Evolutionary conservation across 2,888 invertebrate species (phyloP).

Genomic region (Magallana nippona): DNA sequence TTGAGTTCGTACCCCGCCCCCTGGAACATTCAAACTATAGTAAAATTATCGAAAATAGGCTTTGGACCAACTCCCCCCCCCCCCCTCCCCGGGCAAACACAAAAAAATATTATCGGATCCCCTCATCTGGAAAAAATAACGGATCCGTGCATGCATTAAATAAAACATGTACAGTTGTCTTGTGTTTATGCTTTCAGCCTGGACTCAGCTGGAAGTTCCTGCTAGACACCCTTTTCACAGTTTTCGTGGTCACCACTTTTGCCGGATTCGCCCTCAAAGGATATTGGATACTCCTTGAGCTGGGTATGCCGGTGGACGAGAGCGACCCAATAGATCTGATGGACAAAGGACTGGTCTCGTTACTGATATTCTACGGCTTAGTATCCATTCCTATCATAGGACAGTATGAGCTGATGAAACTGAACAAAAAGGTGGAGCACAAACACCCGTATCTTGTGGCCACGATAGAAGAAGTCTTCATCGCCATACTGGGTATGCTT

Average conservation of each 20-base stretch:
- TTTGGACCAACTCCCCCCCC: too few relatives aligned
- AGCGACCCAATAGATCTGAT: constrained; percentile 8
- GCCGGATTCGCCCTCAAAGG: constrained; percentile 39
- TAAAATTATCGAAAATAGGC: too few relatives aligned
- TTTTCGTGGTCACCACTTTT: constrained; percentile 33
- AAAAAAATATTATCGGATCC: too few relatives aligned
- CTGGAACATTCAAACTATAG: too few relatives aligned
- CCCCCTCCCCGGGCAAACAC: too few relatives aligned
- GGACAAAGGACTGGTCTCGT: background rate
- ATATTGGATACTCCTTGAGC: constrained; percentile 36
- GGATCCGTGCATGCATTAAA: too few relatives aligned
- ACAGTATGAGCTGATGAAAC: constrained; percentile 23
- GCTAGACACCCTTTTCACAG: constrained; percentile 32
- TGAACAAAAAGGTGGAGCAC: constrained; percentile 22
- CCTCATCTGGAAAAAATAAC: too few relatives aligned
- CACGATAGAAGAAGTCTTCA: constrained; percentile 26
- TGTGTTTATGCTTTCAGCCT: constrained; percentile 35
- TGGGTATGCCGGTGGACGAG: constrained; percentile 14
- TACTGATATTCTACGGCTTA: constrained; percentile 38
- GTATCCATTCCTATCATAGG: constrained; percentile 33
- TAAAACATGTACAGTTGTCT: background rate
- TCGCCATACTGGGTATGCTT: background rate
- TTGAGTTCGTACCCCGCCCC: too few relatives aligned
- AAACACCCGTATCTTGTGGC: background rate
- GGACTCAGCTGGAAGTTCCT: constrained; percentile 5